Conservation (phyloP, 2,797 vertebrate species). For the Amazonetta brasiliensis region DNA sequence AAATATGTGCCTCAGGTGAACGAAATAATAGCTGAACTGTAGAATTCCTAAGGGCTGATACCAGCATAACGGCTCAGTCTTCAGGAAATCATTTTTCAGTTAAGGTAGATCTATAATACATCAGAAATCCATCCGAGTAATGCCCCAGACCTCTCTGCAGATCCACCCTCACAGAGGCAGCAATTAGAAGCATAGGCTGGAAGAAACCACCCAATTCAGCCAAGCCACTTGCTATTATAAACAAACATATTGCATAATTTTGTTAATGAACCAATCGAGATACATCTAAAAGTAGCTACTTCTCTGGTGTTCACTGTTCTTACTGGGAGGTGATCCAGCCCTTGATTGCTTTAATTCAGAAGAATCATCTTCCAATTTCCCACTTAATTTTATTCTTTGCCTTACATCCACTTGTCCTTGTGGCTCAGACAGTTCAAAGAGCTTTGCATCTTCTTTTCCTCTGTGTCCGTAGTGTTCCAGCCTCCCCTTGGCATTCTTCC, state of each 20-base stretch:
- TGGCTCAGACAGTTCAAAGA: background rate
- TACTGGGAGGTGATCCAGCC: background rate
- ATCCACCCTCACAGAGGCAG: background rate
- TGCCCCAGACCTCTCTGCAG: background rate
- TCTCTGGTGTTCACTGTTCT: background rate
- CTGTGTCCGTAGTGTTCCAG: background rate
- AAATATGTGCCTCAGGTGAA: background rate
- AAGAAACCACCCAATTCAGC: background rate
- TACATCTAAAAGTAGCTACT: background rate
- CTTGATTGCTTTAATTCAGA: background rate
- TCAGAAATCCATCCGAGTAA: background rate
- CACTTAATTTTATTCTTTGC: background rate
- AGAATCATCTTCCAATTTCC: background rate
- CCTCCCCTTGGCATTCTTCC: background rate
- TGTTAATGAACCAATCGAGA: background rate
- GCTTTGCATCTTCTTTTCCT: background rate
- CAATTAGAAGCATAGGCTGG: background rate
- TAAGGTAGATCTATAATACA: background rate
- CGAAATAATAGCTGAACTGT: background rate
- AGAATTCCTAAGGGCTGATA: background rate
- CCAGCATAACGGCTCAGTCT: background rate
- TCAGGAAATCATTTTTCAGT: background rate
- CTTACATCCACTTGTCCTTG: background rate
- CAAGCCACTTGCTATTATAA: background rate
- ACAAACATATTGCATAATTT: background rate